A percentile compares a stretch with the other conserved stretches of the same genome.
Evolutionary conservation across 2,888 invertebrate species (phyloP).

Genomic region (Homarus gammarus): DNA sequence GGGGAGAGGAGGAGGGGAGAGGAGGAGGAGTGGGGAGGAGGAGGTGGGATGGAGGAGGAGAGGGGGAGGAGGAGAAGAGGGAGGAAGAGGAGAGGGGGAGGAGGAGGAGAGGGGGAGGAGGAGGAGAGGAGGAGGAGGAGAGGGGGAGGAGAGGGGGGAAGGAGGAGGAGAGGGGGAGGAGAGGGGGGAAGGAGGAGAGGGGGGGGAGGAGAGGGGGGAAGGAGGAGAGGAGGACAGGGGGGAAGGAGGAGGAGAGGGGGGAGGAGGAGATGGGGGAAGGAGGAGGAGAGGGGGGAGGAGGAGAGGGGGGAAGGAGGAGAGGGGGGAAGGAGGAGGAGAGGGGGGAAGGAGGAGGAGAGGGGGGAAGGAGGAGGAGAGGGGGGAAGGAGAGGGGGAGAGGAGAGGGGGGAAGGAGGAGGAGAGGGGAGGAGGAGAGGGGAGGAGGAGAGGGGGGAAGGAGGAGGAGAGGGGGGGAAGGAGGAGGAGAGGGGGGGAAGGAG

Average conservation of each 20-base stretch:
- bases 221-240: neutral
- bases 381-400: neutral
- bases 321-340: neutral
- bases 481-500: neutral
- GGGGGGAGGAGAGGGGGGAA: neutral
- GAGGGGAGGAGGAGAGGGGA: neutral
- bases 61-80: neutral
- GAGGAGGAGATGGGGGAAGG: neutral
- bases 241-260: neutral
- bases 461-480: neutral
- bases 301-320: neutral
- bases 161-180: neutral
- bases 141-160: conserved; percentile 12
- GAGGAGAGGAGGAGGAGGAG: conserved; percentile 9
- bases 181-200: neutral
- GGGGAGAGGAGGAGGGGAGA: neutral
- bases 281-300: neutral
- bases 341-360: neutral
- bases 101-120: neutral
- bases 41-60: neutral
- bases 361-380: neutral
- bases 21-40: neutral
- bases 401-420: neutral
- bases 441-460: neutral
- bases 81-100: neutral